phyloP scores from a whole-genome alignment of 1,140 invertebrate genomes.

The Pseudomyrmex gracilis region DNA sequence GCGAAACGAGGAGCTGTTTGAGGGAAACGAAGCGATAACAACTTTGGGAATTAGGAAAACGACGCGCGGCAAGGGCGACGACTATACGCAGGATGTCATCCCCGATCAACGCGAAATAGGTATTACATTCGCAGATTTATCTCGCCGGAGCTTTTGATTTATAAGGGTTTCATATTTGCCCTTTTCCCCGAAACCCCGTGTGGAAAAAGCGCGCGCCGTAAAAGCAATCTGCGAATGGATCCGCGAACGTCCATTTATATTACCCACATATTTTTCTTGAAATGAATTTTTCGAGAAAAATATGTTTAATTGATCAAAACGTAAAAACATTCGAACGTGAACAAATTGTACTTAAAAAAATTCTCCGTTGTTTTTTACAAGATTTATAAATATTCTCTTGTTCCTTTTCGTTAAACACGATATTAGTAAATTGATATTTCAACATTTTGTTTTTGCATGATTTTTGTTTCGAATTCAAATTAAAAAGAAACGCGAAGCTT shows the following conservation, averaged over 20 bases:
- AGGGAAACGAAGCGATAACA: slow-evolving; percentile 26
- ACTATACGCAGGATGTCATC: background rate
- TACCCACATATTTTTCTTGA: too few species aligned
- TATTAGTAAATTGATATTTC: background rate
- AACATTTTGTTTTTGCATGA: background rate
- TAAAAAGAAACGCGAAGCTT: background rate
- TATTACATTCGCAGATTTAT: slow-evolving; percentile 1
- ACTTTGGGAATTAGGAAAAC: slow-evolving; percentile 42
- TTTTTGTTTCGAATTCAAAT: background rate
- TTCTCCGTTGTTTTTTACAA: background rate
- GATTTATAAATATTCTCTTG: background rate
- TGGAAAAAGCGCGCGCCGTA: background rate
- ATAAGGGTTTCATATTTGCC: background rate
- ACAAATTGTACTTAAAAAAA: background rate
- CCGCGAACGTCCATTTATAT: background rate
- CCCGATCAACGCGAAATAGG: slow-evolving; percentile 38
- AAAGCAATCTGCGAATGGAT: background rate
- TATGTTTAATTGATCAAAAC: too few species aligned
- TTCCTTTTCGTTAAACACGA: background rate
- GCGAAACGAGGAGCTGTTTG: background rate
- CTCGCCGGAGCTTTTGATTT: background rate
- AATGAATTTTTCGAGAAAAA: background rate
- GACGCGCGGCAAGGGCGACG: slow-evolving; percentile 7
- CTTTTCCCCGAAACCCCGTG: background rate
- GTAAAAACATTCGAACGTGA: background rate